Base-by-base conservation (phyloP, 2,797 vertebrate genomes). In the Myotis findleyi region DNA sequence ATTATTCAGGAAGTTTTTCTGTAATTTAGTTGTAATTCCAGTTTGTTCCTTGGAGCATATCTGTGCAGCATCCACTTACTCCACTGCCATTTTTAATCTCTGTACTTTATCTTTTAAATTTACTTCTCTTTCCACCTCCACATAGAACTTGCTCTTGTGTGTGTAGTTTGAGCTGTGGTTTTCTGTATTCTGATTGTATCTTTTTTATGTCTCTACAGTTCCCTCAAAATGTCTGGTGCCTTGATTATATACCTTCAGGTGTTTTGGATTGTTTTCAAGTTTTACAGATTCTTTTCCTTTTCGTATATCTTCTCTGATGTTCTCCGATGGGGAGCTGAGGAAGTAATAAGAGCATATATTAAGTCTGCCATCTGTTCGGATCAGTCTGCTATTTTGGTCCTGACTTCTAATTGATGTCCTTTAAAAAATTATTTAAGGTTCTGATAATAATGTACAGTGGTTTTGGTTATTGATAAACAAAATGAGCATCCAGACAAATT, bases 391-490 rank as follows among this genome's bases (percentile, higher is more conserved):
- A 7, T 73, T 47, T 85, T 91, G n/a, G n/a, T 75, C 33, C 81
- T 88, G 14, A 75, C 36, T 89, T 90, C 49, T 83, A 53, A 83
- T 53, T 83, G 38, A 69, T 76, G 64, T 18, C n/a, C 64, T 84
- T 83, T 36, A 69, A 87, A 85, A 64, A 12, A 36, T 69, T 4
- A 64, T 71, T 75, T 88, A 76, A 85, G 38, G 38, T 7, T 21
- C 1, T 30, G 23, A 57, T 87, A 64, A 89, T 83, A 79, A 20
- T 89, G 7, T 72, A 53, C 2, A 55, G 6, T 44, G 49, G 23
- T 75, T 30, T 21, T 93, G 36, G 21, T 83, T 89, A 80, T 82
- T 85, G 38, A 18, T 53, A 86, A 77, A 73, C 36, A 89, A 64
- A 88, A 59, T 73, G 44, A 36, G 20, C 62, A 73, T 38, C 23